Base-by-base conservation (phyloP, 2,113 vertebrate species). In the Sprattus sprattus region DNA sequence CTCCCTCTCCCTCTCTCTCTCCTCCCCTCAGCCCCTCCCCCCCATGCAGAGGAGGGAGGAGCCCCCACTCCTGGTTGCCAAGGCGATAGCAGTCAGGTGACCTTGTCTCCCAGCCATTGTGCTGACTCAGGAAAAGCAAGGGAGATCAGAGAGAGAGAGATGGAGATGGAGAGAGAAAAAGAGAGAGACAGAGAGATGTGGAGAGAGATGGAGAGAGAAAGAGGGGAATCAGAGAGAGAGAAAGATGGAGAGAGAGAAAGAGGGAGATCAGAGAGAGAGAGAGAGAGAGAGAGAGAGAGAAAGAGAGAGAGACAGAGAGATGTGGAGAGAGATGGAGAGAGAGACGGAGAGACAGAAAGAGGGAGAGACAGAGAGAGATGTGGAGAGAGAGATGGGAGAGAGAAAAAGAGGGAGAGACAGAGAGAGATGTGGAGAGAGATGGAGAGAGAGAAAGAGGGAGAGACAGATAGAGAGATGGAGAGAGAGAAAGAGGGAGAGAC, bases 61-160 rank as follows among this genome's bases (percentile, higher is more conserved):
- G 39, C 39, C 39, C 39, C 39, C 39, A 39, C 39, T 22, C 93
- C 86, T 85, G 84, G 89, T 95, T 91, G 93, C 93, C 92, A 93
- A 84, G 84, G 94, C 91, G 95, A 94, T 93, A 91, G 91, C 86
- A 92, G 92, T 93, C 93, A 92, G 92, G 92, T 94, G 95, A 95
- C 95, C 94, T 95, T 94, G 93, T 92, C 87, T 91, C 80, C n/a
- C 92, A 93, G 81, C 95, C 39, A 39, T 39, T 39, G 39, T 39
- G 95, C 95, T 95, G 94, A 96, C 93, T 96, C 94, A 85, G 71
- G 81, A 46, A 93, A 91, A 92, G 39, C 39, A 2, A 75, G 15
- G 25, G 32, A 60, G 57, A 46, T 80, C 18, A 0, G 64, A 80
- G 82, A n/a, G 50, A 85, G 83, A 85, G 47, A 49, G 47, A 49